A percentile compares a stretch with the other conserved stretches of the same genome.
phyloP scores from a whole-genome alignment of 2,888 invertebrate genomes.

The Leptarthrus brevirostris region DNA sequence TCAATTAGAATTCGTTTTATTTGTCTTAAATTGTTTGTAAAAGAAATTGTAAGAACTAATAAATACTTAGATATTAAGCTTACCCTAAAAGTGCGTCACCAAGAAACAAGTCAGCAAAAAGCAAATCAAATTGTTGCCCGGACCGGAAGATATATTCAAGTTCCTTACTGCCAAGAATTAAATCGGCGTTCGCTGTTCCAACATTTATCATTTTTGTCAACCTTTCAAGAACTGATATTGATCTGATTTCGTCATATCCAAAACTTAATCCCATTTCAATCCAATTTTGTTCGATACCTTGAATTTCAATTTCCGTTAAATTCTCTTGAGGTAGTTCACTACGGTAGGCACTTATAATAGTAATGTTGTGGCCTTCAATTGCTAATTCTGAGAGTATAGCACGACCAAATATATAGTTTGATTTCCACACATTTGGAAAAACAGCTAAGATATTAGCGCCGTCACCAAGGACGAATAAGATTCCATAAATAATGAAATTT shows the following conservation, averaged over 20 bases:
- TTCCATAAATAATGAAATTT: not conserved
- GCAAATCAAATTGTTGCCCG: slow-evolving; percentile 62
- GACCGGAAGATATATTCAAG: slow-evolving; percentile 61
- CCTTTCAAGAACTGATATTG: slow-evolving; percentile 63
- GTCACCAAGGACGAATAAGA: slow-evolving; percentile 23
- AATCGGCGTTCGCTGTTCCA: slow-evolving; percentile 63
- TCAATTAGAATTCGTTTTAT: no score
- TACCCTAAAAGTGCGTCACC: slow-evolving; percentile 68
- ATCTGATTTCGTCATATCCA: slow-evolving; percentile 62
- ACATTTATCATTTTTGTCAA: slow-evolving; percentile 64
- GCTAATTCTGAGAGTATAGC: slow-evolving; percentile 61
- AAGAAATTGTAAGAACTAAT: no score
- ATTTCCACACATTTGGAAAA: slow-evolving; percentile 65
- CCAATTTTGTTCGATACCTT: slow-evolving; percentile 63
- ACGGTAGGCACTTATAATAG: slow-evolving; percentile 59
- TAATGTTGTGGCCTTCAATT: slow-evolving; percentile 57
- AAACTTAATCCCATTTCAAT: slow-evolving; percentile 64
- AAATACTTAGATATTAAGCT: no score
- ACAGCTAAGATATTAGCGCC: slow-evolving; percentile 64
- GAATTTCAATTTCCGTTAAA: slow-evolving; percentile 62
- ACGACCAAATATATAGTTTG: slow-evolving; percentile 64
- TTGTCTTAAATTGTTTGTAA: no score
- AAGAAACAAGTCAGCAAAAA: slow-evolving; percentile 67
- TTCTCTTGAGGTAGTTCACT: slow-evolving; percentile 54
- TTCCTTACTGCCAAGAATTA: slow-evolving; percentile 60